Base-by-base conservation (phyloP, 2,888 invertebrate species). In the Eilema griseolum region DNA sequence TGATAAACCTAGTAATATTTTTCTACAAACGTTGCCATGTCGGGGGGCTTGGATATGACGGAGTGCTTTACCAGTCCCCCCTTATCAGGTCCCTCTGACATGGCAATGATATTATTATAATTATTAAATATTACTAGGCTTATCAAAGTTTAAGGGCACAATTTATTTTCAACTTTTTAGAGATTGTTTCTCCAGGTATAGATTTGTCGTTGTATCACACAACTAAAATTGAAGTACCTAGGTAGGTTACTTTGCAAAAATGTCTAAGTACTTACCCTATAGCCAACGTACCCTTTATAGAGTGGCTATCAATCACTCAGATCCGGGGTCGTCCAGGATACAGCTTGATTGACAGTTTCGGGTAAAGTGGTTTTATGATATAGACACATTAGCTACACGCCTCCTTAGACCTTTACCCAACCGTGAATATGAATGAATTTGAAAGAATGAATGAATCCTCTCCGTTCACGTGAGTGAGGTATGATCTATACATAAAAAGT, bases 231-330 rank as follows among this genome's bases (percentile, higher is more conserved):
- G 16, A 46, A 7, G 16, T 46, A 46, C 3, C 41, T 41, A 46
- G 5, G 20, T 52, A 10, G 52, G n/a, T 46, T 52, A 52, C 52
- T 20, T 52, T n/a, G 52, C 52, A n/a, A 52, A n/a, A 8, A 52
- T n/a, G 20, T 52, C 52, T 52, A 46, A 41, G 41, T 20, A 52
- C 20, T 8, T 52, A 52, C 46, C 41, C 46, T 46, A 46, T 20
- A 46, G 46, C 46, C 46, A 46, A 46, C n/a, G 82, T 83, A 74
- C 79, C 80, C 80, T 80, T 81, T 81, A 76, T 80, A 79, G 76
- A 84, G 79, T 85, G 83, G 88, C 90, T 90, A 92, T 93, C 91
- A 89, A 92, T 92, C 91, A 90, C 90, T 86, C 78, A 83, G 85
- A 81, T 78, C 77, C 72, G 75, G 80, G 83, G 86, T 89, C 86